Evolutionary conservation across 2,888 invertebrate genomes (phyloP), one percentile per base, ranked within the genome.

Genomic region (Penaeus monodon): DNA sequence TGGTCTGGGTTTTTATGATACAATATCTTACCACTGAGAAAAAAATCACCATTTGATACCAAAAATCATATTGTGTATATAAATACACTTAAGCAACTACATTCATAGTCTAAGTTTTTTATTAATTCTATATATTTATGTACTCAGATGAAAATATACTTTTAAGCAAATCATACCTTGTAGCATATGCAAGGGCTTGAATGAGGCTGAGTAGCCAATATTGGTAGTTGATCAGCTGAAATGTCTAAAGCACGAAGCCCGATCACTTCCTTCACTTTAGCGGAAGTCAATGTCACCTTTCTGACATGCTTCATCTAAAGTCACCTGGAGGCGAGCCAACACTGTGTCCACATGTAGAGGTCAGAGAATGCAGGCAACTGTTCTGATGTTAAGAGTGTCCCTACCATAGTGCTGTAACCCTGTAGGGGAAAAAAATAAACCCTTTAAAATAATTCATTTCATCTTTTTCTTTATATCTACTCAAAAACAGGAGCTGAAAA

Each of bases 261-360:
- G 64, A 85, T 85, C 88, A 27, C 85, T 79, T 20, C 83, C 91
- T 91, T 91, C 91, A 91, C 91, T 92, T 92, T 27, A 92, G 91
- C 90, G 74, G 17, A 92, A 91, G 89, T 93, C 93, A 44, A 92
- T 91, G 84, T 91, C 92, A 65, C 91, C 92, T 24, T 85, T 93
- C 92, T 33, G 92, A 91, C 88, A 92, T 91, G 81, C 91, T 82
- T 94, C 94, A 90, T 94, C 94, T 90, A 94, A 92, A 38, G 95
- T 92, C 73, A 90, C 90, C 84, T 96, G 95, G 70, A 96, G 94
- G 91, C 96, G 95, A 24, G 96, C 96, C 65, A 97, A 93, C 0
- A 96, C 95, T 1, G 95, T 94, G 91, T 96, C 96, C 91, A 94
- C 24, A 96, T 94, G 91, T 95, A 95, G 66, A 96, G 94, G 90